Conservation (phyloP, 2,113 vertebrate species). For the Silurus glanis region DNA sequence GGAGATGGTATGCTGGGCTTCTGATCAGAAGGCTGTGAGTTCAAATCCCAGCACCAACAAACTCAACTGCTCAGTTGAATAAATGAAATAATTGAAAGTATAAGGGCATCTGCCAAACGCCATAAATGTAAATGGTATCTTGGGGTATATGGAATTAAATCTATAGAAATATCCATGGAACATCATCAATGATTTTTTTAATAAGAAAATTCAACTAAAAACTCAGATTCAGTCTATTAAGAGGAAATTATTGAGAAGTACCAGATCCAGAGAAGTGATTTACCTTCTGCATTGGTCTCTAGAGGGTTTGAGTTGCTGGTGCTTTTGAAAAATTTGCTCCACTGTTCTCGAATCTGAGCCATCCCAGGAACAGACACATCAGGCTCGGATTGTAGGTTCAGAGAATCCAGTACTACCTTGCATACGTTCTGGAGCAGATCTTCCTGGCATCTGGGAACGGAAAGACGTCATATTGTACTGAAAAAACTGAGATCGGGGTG, state of each 20-base stretch:
- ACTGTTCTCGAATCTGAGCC: constrained; percentile 58
- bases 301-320: background rate
- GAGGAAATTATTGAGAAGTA: background rate
- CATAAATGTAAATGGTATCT: no score
- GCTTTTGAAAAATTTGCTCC: constrained; percentile 52
- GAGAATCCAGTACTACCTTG: constrained; percentile 60
- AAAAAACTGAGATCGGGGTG: no score
- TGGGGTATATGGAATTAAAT: background rate
- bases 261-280: background rate
- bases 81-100: no score
- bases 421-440: constrained; percentile 58
- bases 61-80: no score
- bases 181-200: background rate
- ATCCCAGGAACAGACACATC: constrained; percentile 52
- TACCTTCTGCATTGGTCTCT: constrained; percentile 24
- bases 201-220: background rate
- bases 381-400: constrained; percentile 67
- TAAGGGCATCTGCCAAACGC: no score
- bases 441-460: constrained; percentile 60
- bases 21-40: no score
- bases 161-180: background rate
- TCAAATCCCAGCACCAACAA: no score
- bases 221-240: background rate
- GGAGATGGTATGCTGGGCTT: background rate
- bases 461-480: background rate